phyloP scores from a whole-genome alignment of 2,888 invertebrate genomes.

The Serrognathus titanus region DNA sequence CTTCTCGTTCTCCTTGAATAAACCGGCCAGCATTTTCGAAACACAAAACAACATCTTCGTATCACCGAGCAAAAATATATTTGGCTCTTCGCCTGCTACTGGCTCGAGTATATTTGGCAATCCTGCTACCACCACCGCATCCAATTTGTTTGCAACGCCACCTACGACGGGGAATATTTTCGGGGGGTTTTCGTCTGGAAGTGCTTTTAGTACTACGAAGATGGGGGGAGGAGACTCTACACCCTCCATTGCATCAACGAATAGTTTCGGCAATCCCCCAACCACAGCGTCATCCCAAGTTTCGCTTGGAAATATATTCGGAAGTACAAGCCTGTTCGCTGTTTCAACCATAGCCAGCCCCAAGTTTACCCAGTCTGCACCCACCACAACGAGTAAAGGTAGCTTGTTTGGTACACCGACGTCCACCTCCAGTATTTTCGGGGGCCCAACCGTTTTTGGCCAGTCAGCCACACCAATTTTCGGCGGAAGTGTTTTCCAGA shows the following conservation, averaged over 20 bases:
- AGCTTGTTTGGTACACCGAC: not conserved
- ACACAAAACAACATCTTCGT: not conserved
- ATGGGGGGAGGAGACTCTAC: not conserved
- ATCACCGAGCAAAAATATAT: not conserved
- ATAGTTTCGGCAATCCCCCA: not conserved
- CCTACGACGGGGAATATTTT: constrained; percentile 27
- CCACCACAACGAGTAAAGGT: not conserved
- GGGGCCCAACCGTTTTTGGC: not conserved
- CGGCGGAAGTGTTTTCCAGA: constrained; percentile 7
- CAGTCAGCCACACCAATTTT: constrained; percentile 10
- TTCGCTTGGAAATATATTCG: constrained; percentile 1
- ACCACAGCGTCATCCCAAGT: not conserved
- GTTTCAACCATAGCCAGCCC: no score
- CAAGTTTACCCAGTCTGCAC: not conserved
- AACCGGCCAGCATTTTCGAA: no score
- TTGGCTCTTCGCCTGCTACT: not conserved
- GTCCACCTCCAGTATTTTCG: not conserved
- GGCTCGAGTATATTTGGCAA: constrained; percentile 15
- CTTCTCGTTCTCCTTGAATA: not conserved
- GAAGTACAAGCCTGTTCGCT: not conserved
- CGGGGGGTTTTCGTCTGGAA: constrained; percentile 7
- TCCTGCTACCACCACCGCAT: constrained; percentile 6
- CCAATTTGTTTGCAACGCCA: not conserved
- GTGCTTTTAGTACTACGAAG: not conserved
- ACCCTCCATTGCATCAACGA: not conserved